Evolutionary conservation across 53 echinoderm and acorn worm genomes (phyloP), one percentile per base, ranked within the genome.

Genomic region (Hippasteria phrygiana): DNA sequence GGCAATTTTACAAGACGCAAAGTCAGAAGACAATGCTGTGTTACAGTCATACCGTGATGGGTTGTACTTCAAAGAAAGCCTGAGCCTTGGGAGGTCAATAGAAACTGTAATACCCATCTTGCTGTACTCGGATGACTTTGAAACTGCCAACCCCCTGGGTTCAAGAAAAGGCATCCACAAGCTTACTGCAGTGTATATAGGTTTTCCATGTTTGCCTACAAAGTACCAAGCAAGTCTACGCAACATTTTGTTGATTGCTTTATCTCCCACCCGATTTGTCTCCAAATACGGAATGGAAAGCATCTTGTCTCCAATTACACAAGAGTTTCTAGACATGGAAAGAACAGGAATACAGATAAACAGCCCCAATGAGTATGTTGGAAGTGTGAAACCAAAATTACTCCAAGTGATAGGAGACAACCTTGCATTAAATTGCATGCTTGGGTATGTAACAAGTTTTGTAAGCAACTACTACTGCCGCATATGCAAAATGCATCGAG

Each of bases 371-470:
- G 90, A 40, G 13, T 87, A 62, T 81, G 53, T 36, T 17, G 88
- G 92, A 0, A 18, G 14, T 29, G 88, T 90, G 16, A 79, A 78
- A 40, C 90, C 87, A 28, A 66, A n/a, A 47, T 7, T 88, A 6
- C 77, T 93, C 54, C 89, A 89, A 74, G 89, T 91, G 3, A 91
- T 43, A 59, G 91, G 94, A 22, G 91, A 94, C 81, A 94, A 94
- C 33, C 50, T 91, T 31, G 94, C 76, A 34, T 66, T 91, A 8
- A 88, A 94, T 51, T 34, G 40, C 35, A 87, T 94, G 54, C 43
- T 91, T 38, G 94, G 94, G 5, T 94, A 84, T 74, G 53, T 67
- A 20, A 47, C 18, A 9, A 91, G 94, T 72, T 94, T 91, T 56
- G 45, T 43, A 2, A 72, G 72, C 9, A 87, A 87, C 64, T 92